Evolutionary conservation across 2,797 vertebrate species (phyloP), one percentile per base, ranked within the genome.

Genomic region (Cossypha polioptera): DNA sequence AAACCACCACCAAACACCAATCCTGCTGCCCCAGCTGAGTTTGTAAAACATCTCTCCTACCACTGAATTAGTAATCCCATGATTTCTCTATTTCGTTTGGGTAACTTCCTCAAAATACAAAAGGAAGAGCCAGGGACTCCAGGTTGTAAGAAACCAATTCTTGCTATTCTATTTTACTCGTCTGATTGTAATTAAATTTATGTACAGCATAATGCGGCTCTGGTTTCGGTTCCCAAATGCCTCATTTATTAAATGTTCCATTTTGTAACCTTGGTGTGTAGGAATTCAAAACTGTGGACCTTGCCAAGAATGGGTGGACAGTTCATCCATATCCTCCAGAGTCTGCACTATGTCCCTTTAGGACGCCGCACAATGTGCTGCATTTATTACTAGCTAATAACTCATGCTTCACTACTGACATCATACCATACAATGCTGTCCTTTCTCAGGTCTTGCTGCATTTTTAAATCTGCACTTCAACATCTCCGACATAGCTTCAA

Each of bases 161-260:
- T 65, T 33, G n/a, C 33, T 77, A 28, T 35, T 75, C 25, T 43
- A 2, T 72, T 85, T 81, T 54, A 54, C 42, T 90, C 3, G 5
- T 47, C 61, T 76, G 20, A 80, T 68, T 85, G 54, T 77, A 90
- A 92, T 63, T 26, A 31, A 42, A 74, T 71, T 86, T 71, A 74
- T 57, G 38, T 71, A 20, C 43, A 80, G 35, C 22, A 26, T 40
- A 94, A 72, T 33, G 29, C 10, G 12, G 38, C 42, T 88, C 82
- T 83, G 55, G 45, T 93, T 96, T 66, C 88, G n/a, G 69, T 62
- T 96, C 91, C 92, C 96, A 93, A 75, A 68, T 58, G 75, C 14
- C 71, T 95, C 50, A 16, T 91, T 91, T 72, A 88, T 83, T 13
- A 83, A 45, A 63, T 6, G 35, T 29, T 90, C 50, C 4, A 29